Evolutionary conservation across 2,888 invertebrate genomes (phyloP).

Genomic region (Chaetogeoica ovagalla): DNA sequence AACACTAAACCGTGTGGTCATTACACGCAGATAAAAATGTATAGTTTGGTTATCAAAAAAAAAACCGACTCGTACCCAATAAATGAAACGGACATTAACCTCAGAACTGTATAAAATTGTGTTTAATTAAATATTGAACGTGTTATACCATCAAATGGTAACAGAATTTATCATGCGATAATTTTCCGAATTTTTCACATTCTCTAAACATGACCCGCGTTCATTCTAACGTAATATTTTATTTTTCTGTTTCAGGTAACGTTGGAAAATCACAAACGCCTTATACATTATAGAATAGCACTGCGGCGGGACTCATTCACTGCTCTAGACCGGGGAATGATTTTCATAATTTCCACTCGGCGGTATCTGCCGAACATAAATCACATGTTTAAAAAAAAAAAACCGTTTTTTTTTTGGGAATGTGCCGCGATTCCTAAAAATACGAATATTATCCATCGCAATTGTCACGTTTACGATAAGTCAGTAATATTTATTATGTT

Average conservation of each 20-base stretch:
- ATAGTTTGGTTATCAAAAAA: no score
- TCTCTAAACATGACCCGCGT: no score
- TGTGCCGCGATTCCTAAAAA: not conserved
- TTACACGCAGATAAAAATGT: no score
- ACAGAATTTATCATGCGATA: no score
- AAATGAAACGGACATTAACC: no score
- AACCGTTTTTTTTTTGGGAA: no score
- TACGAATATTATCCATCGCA: slow-evolving; percentile 41
- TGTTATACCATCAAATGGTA: no score
- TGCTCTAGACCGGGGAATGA: not conserved
- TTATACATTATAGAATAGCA: not conserved
- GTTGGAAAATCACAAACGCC: slow-evolving; percentile 21
- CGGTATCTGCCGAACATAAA: slow-evolving; percentile 23
- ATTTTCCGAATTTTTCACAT: no score
- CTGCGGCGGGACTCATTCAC: not conserved
- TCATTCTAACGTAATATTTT: not conserved
- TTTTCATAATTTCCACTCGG: slow-evolving; percentile 35
- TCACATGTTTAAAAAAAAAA: slow-evolving; percentile 37
- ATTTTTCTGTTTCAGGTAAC: slow-evolving; percentile 48
- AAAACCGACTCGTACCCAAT: no score
- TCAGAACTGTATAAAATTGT: no score
- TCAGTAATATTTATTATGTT: not conserved
- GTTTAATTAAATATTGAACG: no score
- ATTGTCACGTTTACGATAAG: not conserved
- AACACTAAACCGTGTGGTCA: no score